Conservation (phyloP, 2,113 vertebrate species). For the Gopherus flavomarginatus region DNA sequence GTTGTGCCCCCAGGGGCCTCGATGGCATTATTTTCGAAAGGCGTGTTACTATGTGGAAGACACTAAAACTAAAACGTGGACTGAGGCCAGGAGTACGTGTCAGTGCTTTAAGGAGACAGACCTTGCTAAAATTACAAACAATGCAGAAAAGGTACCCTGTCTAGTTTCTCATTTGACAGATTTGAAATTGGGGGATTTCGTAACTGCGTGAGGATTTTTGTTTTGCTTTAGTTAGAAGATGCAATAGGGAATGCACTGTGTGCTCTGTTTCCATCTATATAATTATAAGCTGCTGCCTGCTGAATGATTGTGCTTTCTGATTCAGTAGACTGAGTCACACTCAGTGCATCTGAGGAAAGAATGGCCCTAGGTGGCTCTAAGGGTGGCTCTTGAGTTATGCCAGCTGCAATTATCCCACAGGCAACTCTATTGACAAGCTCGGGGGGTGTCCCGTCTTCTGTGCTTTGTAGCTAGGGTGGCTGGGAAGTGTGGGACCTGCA, state of each 20-base stretch:
- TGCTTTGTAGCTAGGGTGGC: neutral
- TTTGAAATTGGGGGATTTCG: neutral
- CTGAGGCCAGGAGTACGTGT: neutral
- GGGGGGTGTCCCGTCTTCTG: neutral
- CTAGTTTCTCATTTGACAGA: neutral
- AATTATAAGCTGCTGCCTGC: neutral
- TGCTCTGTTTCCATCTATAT: neutral
- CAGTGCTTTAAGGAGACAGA: constrained; percentile 7
- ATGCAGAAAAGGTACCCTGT: constrained; percentile 12
- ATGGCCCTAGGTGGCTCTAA: neutral
- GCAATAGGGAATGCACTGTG: neutral
- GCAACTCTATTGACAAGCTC: neutral
- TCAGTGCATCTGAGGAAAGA: neutral
- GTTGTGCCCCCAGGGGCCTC: neutral
- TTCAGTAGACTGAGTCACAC: neutral
- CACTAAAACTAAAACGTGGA: neutral
- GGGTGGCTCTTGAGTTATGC: neutral
- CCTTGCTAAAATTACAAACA: constrained; percentile 17
- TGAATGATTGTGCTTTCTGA: neutral
- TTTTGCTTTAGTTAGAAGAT: neutral
- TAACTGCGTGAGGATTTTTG: neutral
- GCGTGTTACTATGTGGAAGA: constrained; percentile 25
- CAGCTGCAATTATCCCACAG: neutral
- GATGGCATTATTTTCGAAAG: constrained; percentile 4
- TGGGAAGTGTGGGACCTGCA: neutral